phyloP scores from a whole-genome alignment of 1,140 invertebrate species.

The Papilio polytes region DNA sequence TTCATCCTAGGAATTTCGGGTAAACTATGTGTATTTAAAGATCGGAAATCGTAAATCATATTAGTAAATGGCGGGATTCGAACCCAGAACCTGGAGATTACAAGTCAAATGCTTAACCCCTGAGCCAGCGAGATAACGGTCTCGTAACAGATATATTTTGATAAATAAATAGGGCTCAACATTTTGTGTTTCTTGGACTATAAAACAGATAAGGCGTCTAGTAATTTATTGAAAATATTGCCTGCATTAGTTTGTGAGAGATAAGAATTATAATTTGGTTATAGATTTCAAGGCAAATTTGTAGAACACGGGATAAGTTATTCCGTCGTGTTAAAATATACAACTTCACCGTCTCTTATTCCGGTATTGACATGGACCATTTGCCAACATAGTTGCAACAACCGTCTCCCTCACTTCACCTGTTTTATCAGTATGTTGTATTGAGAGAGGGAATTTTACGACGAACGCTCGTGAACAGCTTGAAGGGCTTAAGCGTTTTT shows the following conservation, averaged over 20 bases:
- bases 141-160: not conserved
- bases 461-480: constrained; percentile 62
- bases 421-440: constrained; percentile 46
- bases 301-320: constrained; percentile 12
- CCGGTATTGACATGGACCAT: constrained; percentile 62
- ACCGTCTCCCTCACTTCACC: constrained; percentile 50
- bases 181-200: not conserved
- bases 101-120: no score
- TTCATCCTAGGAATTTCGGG: no score
- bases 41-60: no score
- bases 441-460: constrained; percentile 68
- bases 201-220: not conserved
- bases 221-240: constrained; percentile 28
- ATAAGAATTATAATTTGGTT: constrained; percentile 34
- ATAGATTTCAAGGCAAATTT: constrained; percentile 24
- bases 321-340: constrained; percentile 54
- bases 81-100: no score
- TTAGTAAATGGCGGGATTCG: no score
- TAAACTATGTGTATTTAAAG: no score
- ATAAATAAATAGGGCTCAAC: not conserved
- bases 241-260: constrained; percentile 7
- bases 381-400: constrained; percentile 65
- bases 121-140: no score
- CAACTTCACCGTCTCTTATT: constrained; percentile 64
- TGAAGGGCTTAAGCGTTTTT: constrained; percentile 68